Evolutionary conservation across 2,797 vertebrate species (phyloP).

Genomic region (Odontamblyopus lacepedii): DNA sequence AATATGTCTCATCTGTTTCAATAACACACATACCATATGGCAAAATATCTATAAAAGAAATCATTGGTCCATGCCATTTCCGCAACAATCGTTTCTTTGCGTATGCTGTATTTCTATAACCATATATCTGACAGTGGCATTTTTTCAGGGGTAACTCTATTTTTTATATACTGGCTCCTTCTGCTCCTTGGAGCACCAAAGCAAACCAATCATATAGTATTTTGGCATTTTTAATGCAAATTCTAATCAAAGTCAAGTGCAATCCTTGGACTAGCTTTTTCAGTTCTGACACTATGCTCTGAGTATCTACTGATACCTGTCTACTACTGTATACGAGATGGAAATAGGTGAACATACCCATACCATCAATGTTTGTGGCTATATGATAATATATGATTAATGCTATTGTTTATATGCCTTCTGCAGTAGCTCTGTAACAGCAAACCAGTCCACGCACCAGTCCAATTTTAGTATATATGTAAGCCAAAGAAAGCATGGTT

Average conservation of each 20-base stretch:
- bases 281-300: no score
- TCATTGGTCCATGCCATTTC: neutral
- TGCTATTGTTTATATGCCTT: no score
- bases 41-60: neutral
- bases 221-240: neutral
- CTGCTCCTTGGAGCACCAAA: neutral
- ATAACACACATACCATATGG: neutral
- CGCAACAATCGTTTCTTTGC: neutral
- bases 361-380: no score
- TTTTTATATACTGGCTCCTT: neutral
- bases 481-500: no score
- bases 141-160: neutral
- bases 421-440: no score
- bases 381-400: no score
- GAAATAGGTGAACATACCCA: no score
- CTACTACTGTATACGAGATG: no score
- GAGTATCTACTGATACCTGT: no score
- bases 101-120: neutral
- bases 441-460: no score
- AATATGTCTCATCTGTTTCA: constrained; percentile 39
- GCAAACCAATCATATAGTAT: neutral
- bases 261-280: neutral
- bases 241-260: neutral
- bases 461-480: no score
- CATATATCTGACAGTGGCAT: neutral